Evolutionary conservation across 2,888 invertebrate genomes (phyloP), one percentile per base, ranked within the genome.

Genomic region (Cantharis rustica): DNA sequence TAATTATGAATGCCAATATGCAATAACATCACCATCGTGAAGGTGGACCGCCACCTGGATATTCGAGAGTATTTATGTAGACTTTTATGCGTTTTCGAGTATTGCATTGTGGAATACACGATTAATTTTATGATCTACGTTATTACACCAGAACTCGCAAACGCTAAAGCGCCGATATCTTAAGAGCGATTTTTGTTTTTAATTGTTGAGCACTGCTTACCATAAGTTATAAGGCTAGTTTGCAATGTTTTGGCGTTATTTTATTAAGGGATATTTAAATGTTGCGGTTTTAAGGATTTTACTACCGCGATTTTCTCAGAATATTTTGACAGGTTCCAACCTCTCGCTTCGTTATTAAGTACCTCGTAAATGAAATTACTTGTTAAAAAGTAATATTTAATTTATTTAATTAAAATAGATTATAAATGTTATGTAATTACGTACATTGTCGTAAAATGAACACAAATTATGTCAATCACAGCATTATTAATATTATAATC

Each of bases 21-120:
- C 83, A 84, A 84, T 84, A 83, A 83, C 82, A 83, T 80, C 80
- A 79, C 71, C 79, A 79, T 76, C 78, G 80, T 79, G 80, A 80
- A 82, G 83, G 83, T 84, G 83, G 85, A 82, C 84, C 85, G 84
- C 85, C 86, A 87, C 86, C 86, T 87, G 86, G 86, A 85, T 85
- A 86, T 85, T 83, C 83, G 85, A 85, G 85, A 86, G 86, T 87
- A 87, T 87, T 87, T 87, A 87, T 87, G 87, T 85, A 79, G 86
- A 87, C 87, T 86, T 87, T 87, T 87, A 87, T 87, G 86, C 83
- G 84, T 86, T 84, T 86, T 85, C 84, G 83, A 84, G 85, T 85
- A 84, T 84, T 83, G 85, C 84, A 84, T 86, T 85, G 86, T 85
- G 83, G 84, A 83, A 83, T 83, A 82, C 84, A 83, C 84, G 85